Evolutionary conservation across 2,113 vertebrate species (phyloP), one percentile per base, ranked within the genome.

Genomic region (Edolisoma coerulescens): DNA sequence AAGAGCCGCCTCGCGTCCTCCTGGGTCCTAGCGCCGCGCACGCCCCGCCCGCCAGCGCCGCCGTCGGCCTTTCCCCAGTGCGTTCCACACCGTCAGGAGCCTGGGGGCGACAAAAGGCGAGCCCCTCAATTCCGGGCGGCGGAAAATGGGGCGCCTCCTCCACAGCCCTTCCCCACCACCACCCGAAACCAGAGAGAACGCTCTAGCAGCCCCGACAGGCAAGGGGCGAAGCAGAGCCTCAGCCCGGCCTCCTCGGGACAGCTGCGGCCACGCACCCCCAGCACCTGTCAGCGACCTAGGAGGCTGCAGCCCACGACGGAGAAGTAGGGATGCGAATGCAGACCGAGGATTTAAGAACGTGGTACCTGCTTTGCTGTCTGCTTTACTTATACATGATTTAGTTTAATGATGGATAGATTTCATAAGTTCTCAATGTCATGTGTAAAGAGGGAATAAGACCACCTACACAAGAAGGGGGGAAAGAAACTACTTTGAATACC

Each of bases 1-100:
- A 91, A 74, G 74, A 85, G 56, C 85, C 60, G 65, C 63, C 49
- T 49, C 79, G 86, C 97, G 93, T 96, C 63, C 94, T 41, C 89
- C 45, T 63, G 28, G 98, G 98, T 98, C 98, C 98, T 98, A 98
- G 93, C 71, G 95, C 97, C 13, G 33, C 41, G 35, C 79, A 70
- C 78, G 13, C 64, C 39, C 45, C 35, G 37, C 81, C 60, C 45
- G 33, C 88, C 53, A 47, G 64, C 53, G 54, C 56, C 47, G 35
- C 37, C 57, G 63, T 84, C 69, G 70, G 69, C 69, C 59, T 85
- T 88, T 53, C 39, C 41, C 54, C 15, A 42, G 63, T 45, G 63
- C 18, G 63, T 80, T 54, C 44, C 63, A 42, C 84, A n/a, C 74
- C 7, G 67, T 69, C 68, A 44, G 63, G 68, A 80, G 32, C 61